These are phyloP conservation scores for Tinamus major DNA, from an alignment of 2,797 vertebrate species.

Conservation along the genomic window DNA sequence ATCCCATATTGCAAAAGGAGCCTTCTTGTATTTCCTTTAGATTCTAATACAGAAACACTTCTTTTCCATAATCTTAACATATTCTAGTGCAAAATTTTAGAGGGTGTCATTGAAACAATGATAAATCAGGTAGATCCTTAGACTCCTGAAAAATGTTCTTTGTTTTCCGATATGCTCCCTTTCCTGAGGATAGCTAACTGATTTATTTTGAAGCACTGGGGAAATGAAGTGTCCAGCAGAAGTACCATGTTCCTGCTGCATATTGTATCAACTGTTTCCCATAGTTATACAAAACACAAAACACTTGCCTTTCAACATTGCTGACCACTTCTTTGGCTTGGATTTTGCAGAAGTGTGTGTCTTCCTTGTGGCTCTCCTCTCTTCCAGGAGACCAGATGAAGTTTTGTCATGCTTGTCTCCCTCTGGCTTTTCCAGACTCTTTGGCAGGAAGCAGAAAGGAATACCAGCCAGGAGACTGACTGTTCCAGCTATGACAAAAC, in stretches of 20 bases:
- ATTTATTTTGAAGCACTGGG: background rate
- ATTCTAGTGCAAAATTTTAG: background rate
- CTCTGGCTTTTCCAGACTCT: constrained; percentile 73
- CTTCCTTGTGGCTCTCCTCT: background rate
- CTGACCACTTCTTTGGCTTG: background rate
- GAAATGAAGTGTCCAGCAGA: background rate
- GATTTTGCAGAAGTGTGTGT: background rate
- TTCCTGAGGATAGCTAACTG: background rate
- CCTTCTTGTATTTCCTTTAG: background rate
- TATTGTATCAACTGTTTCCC: background rate
- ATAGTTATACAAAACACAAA: background rate
- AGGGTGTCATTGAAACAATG: background rate
- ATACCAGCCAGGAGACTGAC: constrained; percentile 83
- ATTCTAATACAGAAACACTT: background rate
- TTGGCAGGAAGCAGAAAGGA: constrained; percentile 91
- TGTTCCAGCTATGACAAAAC: constrained; percentile 85
- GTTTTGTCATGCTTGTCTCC: background rate
- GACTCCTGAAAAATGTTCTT: background rate
- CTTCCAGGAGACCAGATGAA: background rate
- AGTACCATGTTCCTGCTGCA: background rate
- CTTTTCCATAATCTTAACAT: background rate
- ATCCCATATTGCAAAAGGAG: background rate
- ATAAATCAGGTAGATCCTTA: background rate
- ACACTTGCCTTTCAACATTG: constrained; percentile 66
- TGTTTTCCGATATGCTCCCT: background rate